Evolutionary conservation across 2,113 vertebrate genomes (phyloP).

Genomic region (Dasyornis broadbenti): DNA sequence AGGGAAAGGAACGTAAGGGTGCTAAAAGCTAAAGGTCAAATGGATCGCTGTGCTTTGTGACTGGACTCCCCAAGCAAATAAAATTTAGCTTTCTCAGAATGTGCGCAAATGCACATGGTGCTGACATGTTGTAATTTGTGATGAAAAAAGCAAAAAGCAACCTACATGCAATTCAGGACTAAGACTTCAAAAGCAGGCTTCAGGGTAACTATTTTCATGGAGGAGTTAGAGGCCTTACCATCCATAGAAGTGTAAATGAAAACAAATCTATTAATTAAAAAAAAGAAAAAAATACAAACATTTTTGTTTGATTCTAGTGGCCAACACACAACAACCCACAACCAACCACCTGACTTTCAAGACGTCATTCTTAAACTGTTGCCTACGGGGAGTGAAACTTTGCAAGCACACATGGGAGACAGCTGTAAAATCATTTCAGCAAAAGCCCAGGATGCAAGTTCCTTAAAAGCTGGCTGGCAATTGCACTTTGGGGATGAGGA

Average conservation of each 20-base stretch:
- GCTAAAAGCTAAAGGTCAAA: conserved; percentile 50
- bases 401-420: neutral
- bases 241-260: neutral
- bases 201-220: neutral
- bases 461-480: neutral
- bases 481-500: neutral
- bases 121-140: neutral
- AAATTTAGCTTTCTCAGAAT: neutral
- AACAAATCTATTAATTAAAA: neutral
- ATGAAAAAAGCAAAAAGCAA: neutral
- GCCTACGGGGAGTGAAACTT: neutral
- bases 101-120: rapidly evolving
- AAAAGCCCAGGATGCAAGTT: neutral
- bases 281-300: neutral
- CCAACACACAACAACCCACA: neutral
- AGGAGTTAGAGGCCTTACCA: neutral
- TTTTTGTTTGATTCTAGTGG: neutral
- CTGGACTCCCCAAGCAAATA: neutral
- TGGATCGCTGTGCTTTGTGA: neutral
- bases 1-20: conserved; percentile 31
- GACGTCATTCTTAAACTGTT: neutral
- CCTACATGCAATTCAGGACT: neutral
- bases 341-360: neutral
- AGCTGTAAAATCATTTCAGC: neutral
- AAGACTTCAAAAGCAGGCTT: neutral